Conservation (phyloP, 37 sponge, comb jelly and placozoan species). For the Axinella damicornis region DNA sequence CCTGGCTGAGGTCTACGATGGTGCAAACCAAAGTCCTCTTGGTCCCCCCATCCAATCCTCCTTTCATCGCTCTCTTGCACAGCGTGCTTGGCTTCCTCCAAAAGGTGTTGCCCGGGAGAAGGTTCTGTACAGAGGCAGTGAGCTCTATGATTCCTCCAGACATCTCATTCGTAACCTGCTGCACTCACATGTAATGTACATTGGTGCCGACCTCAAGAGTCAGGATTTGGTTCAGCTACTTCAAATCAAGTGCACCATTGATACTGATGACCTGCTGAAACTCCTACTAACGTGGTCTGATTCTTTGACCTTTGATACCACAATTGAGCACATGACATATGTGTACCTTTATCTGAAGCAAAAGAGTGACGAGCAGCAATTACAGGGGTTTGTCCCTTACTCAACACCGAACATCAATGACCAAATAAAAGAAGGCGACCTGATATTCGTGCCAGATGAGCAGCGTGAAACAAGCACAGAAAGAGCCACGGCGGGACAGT, state of each 20-base stretch:
- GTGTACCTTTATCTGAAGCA: conserved; percentile 32
- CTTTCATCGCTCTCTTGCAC: conserved; percentile 22
- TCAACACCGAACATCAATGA: too few relatives aligned
- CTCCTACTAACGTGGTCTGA: conserved; percentile 44
- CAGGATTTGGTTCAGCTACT: conserved; percentile 20
- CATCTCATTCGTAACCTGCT: conserved; percentile 15
- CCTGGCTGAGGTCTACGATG: conserved; percentile 40
- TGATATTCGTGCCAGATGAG: conserved; percentile 52
- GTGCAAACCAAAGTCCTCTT: conserved; percentile 19
- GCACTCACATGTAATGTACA: conserved; percentile 42
- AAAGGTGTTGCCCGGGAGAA: neutral
- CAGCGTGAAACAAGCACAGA: neutral
- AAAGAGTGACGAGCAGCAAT: neutral
- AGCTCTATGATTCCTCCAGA: conserved; percentile 12
- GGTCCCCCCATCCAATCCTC: conserved; percentile 33
- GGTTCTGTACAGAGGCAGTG: conserved; percentile 14
- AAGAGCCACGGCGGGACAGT: conserved; percentile 10
- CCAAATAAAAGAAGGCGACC: neutral
- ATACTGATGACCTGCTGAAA: neutral
- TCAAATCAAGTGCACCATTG: neutral
- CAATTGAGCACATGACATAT: conserved; percentile 52
- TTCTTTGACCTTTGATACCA: conserved; percentile 16
- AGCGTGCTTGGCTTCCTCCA: conserved; percentile 47
- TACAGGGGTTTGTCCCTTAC: too few relatives aligned
- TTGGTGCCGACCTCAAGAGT: conserved; percentile 27